These are phyloP conservation scores for Nothobranchius kuhntae DNA, from an alignment of 2,113 vertebrate species.

Conservation along the genomic window DNA sequence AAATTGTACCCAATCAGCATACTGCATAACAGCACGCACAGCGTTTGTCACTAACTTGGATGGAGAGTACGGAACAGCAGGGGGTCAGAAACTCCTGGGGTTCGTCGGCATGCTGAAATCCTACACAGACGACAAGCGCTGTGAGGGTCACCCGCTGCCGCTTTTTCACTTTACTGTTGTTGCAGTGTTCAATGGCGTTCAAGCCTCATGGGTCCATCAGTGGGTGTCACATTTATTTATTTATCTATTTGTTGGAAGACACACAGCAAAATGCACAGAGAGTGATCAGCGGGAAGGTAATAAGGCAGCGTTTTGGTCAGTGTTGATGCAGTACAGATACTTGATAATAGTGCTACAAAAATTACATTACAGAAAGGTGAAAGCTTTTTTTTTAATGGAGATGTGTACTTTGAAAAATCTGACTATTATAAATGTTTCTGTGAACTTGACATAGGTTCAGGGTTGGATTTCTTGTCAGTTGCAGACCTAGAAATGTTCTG, in stretches of 20 bases:
- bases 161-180: slow-evolving; percentile 22
- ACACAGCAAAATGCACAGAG: slow-evolving; percentile 4
- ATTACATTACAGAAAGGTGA: slow-evolving; percentile 24
- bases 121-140: slow-evolving; percentile 9
- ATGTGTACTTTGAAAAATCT: neutral
- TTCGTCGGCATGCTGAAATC: slow-evolving; percentile 19
- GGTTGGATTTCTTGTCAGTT: neutral
- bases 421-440: neutral
- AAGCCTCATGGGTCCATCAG: slow-evolving; percentile 31
- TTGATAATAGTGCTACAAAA: slow-evolving; percentile 24
- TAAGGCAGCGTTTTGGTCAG: slow-evolving; percentile 1
- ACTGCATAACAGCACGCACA: neutral
- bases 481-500: neutral
- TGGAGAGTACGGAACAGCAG: slow-evolving; percentile 1
- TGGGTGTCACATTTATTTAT: neutral
- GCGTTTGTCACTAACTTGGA: slow-evolving; percentile 5
- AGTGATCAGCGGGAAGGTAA: slow-evolving; percentile 5
- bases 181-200: slow-evolving; percentile 1
- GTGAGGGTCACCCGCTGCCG: slow-evolving; percentile 32
- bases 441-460: neutral
- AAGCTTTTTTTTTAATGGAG: too few relatives aligned
- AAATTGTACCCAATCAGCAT: slow-evolving; percentile 20
- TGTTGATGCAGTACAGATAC: slow-evolving; percentile 6
- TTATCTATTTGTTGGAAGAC: slow-evolving; percentile 3
- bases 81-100: slow-evolving; percentile 24